Evolutionary conservation across 2,888 invertebrate genomes (phyloP), one percentile per base, ranked within the genome.

Genomic region (Beris morrisii): DNA sequence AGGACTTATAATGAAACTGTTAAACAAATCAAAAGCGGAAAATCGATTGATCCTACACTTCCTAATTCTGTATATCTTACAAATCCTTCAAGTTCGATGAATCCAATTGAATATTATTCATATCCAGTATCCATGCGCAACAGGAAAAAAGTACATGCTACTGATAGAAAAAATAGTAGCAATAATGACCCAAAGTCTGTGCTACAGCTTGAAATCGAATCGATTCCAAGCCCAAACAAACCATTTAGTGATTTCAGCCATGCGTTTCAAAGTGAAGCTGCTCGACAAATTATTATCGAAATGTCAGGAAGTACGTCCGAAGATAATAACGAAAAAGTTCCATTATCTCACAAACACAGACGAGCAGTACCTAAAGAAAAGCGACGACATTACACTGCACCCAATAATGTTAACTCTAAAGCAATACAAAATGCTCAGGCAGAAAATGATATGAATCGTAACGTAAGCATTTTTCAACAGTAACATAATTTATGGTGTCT

Each of bases 381-480:
- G 78, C 83, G 93, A 65, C 83, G 93, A 65, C 93, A 95, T 78
- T 89, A 93, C 74, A 95, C 95, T 0, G 93, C 95, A n/a, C 89
- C 89, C 0, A 87, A 89, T 82, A 90, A 87, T 75, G 79, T 86
- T n/a, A 86, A 85, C 69, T 83, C 85, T 1, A 86, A 83, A 82
- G 87, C 84, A 9, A 79, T 86, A 72, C 85, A 84, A 71, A 85
- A 85, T 73, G 78, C 85, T 73, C 85, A 85, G 69, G 77, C 78
- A 2, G 81, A 82, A 70, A 80, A 81, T 68, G 81, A 81, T 67
- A 78, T 81, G 78, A 81, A 81, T 71, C 76, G 79, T 69, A 81
- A 81, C 75, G 81, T 81, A 71, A 74, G 76, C 46, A 55, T 30
- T 28, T n/a, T 15, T 9, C 22, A 5, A 32, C 11, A 59, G 3